phyloP scores from a whole-genome alignment of 2,797 vertebrate genomes.

The Yasuhikotakia modesta region DNA sequence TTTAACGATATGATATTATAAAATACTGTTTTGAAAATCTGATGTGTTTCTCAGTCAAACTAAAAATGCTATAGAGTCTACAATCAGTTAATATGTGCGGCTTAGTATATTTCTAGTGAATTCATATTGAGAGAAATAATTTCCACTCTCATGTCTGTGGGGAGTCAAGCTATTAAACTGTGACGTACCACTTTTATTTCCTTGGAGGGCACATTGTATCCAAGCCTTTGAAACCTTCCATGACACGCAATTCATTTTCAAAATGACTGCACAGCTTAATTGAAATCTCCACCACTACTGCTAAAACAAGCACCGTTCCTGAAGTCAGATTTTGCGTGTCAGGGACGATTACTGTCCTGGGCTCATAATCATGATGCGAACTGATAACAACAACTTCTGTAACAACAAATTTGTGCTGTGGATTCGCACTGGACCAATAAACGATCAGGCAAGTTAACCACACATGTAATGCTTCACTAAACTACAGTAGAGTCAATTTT shows the following conservation, averaged over 20 bases:
- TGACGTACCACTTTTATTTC: slow-evolving; percentile 50
- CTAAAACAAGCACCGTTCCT: slow-evolving; percentile 41
- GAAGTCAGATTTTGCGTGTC: slow-evolving; percentile 29
- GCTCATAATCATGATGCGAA: slow-evolving; percentile 15
- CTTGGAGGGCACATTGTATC: slow-evolving; percentile 34
- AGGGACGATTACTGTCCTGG: slow-evolving; percentile 18
- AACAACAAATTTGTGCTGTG: not conserved
- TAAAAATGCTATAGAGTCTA: not conserved
- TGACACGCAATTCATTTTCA: slow-evolving; percentile 51
- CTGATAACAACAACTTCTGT: slow-evolving; percentile 19
- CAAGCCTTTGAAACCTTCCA: slow-evolving; percentile 35
- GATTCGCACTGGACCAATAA: not conserved
- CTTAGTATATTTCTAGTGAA: not conserved
- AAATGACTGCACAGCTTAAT: slow-evolving; percentile 57
- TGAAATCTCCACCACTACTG: slow-evolving; percentile 40
- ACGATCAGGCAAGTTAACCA: slow-evolving; percentile 6
- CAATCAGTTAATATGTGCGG: not conserved
- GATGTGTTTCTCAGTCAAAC: not conserved
- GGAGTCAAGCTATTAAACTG: slow-evolving; percentile 42
- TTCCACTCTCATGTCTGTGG: slow-evolving; percentile 34
- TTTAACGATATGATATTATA: not conserved
- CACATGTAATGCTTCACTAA: not conserved
- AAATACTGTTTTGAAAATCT: not conserved
- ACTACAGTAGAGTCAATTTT: not conserved
- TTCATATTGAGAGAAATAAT: slow-evolving; percentile 29